phyloP scores from a whole-genome alignment of 2,888 invertebrate genomes.

The Charanyca ferruginea region DNA sequence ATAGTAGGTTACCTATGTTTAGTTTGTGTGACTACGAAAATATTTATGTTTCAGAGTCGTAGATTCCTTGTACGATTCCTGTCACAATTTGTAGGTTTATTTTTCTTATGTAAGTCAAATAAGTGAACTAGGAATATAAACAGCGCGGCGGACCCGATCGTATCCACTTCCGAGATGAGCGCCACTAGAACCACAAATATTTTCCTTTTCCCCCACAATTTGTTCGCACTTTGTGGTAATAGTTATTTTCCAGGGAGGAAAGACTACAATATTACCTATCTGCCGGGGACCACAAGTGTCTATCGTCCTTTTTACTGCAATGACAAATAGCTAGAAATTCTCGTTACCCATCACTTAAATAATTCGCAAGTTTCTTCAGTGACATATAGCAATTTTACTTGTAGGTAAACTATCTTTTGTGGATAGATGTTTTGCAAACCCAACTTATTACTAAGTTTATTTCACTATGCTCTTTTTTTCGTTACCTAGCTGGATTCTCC shows the following conservation, averaged over 20 bases:
- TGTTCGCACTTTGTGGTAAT: conserved; percentile 55
- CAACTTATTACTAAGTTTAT: conserved; percentile 58
- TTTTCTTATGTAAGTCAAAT: conserved; percentile 64
- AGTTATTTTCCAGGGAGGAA: conserved; percentile 46
- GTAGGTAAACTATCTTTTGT: conserved; percentile 40
- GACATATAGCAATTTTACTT: conserved; percentile 32
- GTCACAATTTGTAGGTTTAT: conserved; percentile 51
- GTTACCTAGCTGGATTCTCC: conserved; percentile 22
- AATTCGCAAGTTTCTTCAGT: conserved; percentile 18
- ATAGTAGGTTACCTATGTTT: not conserved
- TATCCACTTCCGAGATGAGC: conserved; percentile 61
- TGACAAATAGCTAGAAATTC: conserved; percentile 25
- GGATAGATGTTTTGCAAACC: conserved; percentile 51
- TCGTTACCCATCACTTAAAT: conserved; percentile 12
- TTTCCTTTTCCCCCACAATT: conserved; percentile 55
- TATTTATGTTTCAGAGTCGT: conserved; percentile 33
- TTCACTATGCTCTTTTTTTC: conserved; percentile 33
- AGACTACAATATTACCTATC: conserved; percentile 39
- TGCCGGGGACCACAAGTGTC: conserved; percentile 23
- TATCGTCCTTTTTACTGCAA: conserved; percentile 23
- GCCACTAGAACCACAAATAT: conserved; percentile 56
- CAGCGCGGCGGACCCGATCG: conserved; percentile 52
- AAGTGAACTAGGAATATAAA: conserved; percentile 56
- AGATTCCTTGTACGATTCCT: conserved; percentile 15
- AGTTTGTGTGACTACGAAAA: conserved; percentile 25